Conservation (phyloP, 2,888 invertebrate genomes). For the Drosophila villosipedis region DNA sequence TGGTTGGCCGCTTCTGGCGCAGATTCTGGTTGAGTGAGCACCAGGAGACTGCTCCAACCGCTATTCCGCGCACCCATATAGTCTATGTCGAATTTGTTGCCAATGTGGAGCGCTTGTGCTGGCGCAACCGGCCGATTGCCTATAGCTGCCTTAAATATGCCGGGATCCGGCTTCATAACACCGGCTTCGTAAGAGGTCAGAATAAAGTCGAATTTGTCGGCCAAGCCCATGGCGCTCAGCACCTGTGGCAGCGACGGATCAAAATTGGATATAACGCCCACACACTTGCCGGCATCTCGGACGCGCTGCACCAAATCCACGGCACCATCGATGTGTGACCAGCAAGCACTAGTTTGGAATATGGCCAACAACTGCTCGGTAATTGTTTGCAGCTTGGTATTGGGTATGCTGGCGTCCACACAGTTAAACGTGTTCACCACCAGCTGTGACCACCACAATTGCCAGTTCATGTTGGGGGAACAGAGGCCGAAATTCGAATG, state of each 20-base stretch:
- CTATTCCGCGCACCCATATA: slow-evolving; percentile 91
- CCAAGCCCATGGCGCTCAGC: slow-evolving; percentile 88
- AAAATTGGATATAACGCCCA: slow-evolving; percentile 96
- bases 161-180: slow-evolving; percentile 82
- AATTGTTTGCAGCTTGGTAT: slow-evolving; percentile 82
- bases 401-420: slow-evolving; percentile 60
- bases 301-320: slow-evolving; percentile 87
- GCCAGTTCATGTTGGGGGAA: slow-evolving; percentile 88
- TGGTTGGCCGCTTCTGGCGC: slow-evolving; percentile 45
- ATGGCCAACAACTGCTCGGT: slow-evolving; percentile 88
- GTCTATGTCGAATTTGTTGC: slow-evolving; percentile 91
- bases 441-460: slow-evolving; percentile 91
- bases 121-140: slow-evolving; percentile 86
- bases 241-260: slow-evolving; percentile 92
- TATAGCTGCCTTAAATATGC: slow-evolving; percentile 86
- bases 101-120: slow-evolving; percentile 91
- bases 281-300: slow-evolving; percentile 69
- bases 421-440: slow-evolving; percentile 78
- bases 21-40: slow-evolving; percentile 33
- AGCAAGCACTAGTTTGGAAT: slow-evolving; percentile 90
- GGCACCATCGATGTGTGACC: slow-evolving; percentile 89
- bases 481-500: slow-evolving; percentile 93
- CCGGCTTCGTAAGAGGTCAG: slow-evolving; percentile 92
- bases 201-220: slow-evolving; percentile 90
- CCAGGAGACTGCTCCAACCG: slow-evolving; percentile 82